Base-by-base conservation (phyloP, 2,888 invertebrate species). In the Leptopilina syphax region DNA sequence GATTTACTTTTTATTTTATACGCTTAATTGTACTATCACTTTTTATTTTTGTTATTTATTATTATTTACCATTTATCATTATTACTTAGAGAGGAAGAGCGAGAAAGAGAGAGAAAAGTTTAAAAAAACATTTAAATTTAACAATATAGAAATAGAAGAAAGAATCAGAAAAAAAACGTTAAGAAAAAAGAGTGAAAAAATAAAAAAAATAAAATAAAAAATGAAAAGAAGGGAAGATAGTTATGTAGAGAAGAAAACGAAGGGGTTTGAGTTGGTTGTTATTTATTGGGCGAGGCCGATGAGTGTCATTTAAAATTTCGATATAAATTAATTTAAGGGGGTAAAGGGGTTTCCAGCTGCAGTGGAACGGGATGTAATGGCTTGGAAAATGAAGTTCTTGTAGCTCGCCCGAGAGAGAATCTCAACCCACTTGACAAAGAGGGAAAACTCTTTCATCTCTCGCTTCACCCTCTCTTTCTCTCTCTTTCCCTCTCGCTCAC, bases 261-360 rank as follows among this genome's bases (percentile, higher is more conserved):
- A 65, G 54, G 47, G 73, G 65, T n/a, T 50, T 18, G 8, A 63
- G 65, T 24, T 67, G 79, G 81, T 6, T 80, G 86, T 90, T 89
- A 90, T 89, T 90, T 90, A 90, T 89, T 85, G 88, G 86, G 85
- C 87, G 85, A 65, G 77, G 80, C 86, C 88, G 89, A 90, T 88
- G 89, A 89, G 88, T 89, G 90, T 91, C 90, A 87, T 90, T 90
- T 89, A 90, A 91, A 91, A 91, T 91, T 90, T 91, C 89, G 90
- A 90, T 90, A 89, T 90, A 90, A 91, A 91, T 91, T 91, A 91
- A 90, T 91, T 90, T 89, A 89, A 88, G 50, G 50, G 86, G 86
- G 87, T 85, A 84, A 88, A 90, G 88, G 88, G 88, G 88, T 89
- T 88, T 87, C 81, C 83, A 83, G 83, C 80, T 83, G 82, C 84